These are phyloP conservation scores for Varecia variegata DNA, from an alignment of 2,797 vertebrate species.

Conservation along the genomic window DNA sequence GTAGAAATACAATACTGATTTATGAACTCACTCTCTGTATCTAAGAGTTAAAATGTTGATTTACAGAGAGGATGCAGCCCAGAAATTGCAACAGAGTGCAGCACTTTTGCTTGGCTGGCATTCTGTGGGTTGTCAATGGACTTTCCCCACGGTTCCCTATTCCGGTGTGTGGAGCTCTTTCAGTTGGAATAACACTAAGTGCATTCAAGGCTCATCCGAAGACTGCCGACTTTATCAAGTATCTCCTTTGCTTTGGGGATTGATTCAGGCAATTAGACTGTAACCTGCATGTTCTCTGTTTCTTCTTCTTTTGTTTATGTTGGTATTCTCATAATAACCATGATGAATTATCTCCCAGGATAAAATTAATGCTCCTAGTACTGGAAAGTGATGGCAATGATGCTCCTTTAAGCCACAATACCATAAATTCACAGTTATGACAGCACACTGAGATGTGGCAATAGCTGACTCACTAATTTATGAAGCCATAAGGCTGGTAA, in stretches of 20 bases:
- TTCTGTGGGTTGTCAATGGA: background rate
- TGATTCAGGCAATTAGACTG: background rate
- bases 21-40: background rate
- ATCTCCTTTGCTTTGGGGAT: background rate
- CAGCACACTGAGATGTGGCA: background rate
- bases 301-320: background rate
- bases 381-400: background rate
- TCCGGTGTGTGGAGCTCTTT: background rate
- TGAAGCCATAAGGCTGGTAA: constrained; percentile 8
- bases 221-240: background rate
- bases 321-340: background rate
- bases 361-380: background rate
- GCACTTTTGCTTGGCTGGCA: background rate
- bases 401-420: background rate
- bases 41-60: background rate
- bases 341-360: constrained; percentile 51
- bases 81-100: fast-evolving
- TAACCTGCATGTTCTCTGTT: background rate
- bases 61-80: background rate
- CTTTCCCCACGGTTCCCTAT: background rate
- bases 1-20: background rate
- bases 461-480: constrained; percentile 43
- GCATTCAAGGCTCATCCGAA: background rate
- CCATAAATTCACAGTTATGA: background rate
- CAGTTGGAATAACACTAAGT: background rate